Evolutionary conservation across 2,888 invertebrate genomes (phyloP), one percentile per base, ranked within the genome.

Genomic region (Endomychus coccineus): DNA sequence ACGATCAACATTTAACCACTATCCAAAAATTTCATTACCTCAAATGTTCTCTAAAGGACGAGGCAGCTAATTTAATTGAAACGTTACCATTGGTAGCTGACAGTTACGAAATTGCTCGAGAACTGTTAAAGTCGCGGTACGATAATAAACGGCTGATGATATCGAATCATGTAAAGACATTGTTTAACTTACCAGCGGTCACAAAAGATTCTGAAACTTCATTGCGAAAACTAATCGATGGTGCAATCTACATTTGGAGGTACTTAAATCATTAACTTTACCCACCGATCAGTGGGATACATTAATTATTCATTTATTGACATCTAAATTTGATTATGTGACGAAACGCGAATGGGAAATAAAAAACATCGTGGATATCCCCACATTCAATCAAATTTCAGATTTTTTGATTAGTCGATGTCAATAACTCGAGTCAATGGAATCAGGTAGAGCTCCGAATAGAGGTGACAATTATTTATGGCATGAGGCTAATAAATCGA

Each of bases 1-100:
- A 37, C 7, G 45, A 48, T 30, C 12, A 13, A 15, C 22, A 19
- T 9, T 16, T 25, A 5, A 27, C 14, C 16, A 14, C 34, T 13
- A 40, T 44, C 16, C 46, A 42, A 22, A 42, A 42, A 12, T 42
- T 43, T 10, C 36, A 44, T 23, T 42, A n/a, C n/a, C n/a, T n/a
- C n/a, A n/a, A n/a, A n/a, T n/a, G n/a, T n/a, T n/a, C n/a, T n/a
- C n/a, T n/a, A n/a, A n/a, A n/a, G n/a, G n/a, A n/a, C n/a, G n/a
- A n/a, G n/a, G n/a, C n/a, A n/a, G n/a, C n/a, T n/a, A 24, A 44
- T 19, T 16, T 44, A 5, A 38, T 44, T 10, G 15, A 41, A 28
- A 35, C 38, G 10, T 17, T 36, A 11, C 22, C 16, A 31, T 31
- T 39, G 16, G 30, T 32, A 9, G 29, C 22, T 9, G 27, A 25